Base-by-base conservation (phyloP, 2,113 vertebrate species). In the Mesoclemmys tuberculata region DNA sequence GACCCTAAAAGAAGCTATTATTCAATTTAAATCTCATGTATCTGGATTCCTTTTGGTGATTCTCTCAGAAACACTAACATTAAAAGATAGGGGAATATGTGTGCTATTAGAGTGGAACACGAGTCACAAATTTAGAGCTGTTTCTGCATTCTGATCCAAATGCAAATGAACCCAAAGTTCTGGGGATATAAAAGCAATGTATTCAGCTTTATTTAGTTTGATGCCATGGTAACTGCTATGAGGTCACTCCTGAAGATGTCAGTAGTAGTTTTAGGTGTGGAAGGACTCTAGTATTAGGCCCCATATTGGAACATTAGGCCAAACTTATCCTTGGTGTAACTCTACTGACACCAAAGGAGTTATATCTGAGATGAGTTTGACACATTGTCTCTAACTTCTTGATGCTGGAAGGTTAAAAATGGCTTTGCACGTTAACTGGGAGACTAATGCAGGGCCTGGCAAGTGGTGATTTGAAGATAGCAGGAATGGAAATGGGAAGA, bases 311-410 rank as follows among this genome's bases (percentile, higher is more conserved):
- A 8, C 8, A 2, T 35, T 51, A 80, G 80, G 77, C 18, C 44
- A 85, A 84, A 90, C 5, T 8, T 71, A 21, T 7, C 1, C 2
- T 5, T 0, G 0, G 24, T 83, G 29, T 29, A 56, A 44, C n/a
- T 71, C 61, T 14, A 4, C 41, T 21, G 71, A 75, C 24, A 75
- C 38, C 35, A 71, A 19, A 38, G 68, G n/a, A 38, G 21, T 81
- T 84, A 22, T 35, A 49, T 9, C 5, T 80, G 78, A 80, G 44
- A 26, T 48, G 10, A 56, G 13, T 90, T 85, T 82, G 2, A 81
- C 61, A 75, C 54, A 26, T 14, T 35, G 19, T 4, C 8, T 92
- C 61, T 75, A 10, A 88, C 13, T 84, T 61, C 26, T 19, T 80
- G 78, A 14, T 49, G 8, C 29, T 41, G 12, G 24, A 84, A 10